Conservation (phyloP, 2,888 invertebrate genomes). For the Cantharis flavilabris region DNA sequence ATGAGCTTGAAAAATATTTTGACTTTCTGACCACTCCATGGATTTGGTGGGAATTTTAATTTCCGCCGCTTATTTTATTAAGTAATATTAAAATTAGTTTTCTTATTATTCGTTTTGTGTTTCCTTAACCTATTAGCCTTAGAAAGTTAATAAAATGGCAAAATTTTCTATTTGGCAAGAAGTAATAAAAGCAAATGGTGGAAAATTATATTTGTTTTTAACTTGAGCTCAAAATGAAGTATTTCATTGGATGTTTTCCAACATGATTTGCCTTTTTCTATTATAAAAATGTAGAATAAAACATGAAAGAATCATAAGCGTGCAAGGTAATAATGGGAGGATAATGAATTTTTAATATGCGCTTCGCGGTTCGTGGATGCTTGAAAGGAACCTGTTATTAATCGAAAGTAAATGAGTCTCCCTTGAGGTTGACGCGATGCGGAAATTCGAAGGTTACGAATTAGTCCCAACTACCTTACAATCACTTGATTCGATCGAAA, state of each 20-base stretch:
- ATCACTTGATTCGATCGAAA: background rate
- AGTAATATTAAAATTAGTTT: background rate
- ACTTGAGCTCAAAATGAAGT: background rate
- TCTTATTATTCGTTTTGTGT: background rate
- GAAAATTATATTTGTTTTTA: background rate
- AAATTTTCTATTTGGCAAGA: background rate
- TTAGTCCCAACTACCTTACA: background rate
- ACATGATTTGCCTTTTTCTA: background rate
- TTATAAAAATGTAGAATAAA: background rate
- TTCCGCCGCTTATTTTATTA: background rate
- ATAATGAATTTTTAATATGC: conserved; percentile 24
- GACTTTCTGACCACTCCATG: background rate
- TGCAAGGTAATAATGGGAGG: conserved; percentile 14
- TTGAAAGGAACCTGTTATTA: conserved; percentile 13
- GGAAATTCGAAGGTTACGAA: conserved; percentile 18
- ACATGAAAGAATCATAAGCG: conserved; percentile 5
- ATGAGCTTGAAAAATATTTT: too few species aligned
- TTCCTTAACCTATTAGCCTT: background rate
- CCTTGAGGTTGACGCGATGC: conserved; percentile 11
- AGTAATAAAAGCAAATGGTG: background rate
- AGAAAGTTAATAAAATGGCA: background rate
- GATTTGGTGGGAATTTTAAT: background rate
- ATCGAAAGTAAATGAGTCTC: conserved; percentile 24
- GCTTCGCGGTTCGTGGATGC: conserved; percentile 8
- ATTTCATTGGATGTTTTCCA: background rate